phyloP scores from a whole-genome alignment of 2,113 vertebrate species.

The Argyrosomus japonicus region DNA sequence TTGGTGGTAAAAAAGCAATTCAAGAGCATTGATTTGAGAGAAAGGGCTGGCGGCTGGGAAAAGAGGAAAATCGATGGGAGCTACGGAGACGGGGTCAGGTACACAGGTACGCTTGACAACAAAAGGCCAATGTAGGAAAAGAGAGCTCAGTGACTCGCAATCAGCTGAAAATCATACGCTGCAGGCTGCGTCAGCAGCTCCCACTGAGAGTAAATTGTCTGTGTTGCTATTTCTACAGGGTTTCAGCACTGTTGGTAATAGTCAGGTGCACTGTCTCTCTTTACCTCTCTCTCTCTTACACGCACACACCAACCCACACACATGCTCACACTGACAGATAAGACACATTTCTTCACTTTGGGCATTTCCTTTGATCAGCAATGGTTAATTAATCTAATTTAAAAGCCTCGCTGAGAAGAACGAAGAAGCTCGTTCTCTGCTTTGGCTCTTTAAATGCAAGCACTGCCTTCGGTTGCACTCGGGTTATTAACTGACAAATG shows the following conservation, averaged over 20 bases:
- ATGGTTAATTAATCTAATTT: constrained; percentile 44
- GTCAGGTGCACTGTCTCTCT: constrained; percentile 24
- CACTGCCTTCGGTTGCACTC: constrained; percentile 10
- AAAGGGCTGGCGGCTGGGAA: constrained; percentile 42
- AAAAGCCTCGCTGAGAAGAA: constrained; percentile 32
- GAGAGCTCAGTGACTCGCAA: constrained; percentile 49
- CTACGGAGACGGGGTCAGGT: constrained; percentile 37
- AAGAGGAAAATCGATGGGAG: constrained; percentile 56
- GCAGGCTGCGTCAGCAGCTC: constrained; percentile 44
- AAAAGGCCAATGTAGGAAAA: constrained; percentile 53
- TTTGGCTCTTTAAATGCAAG: constrained; percentile 32
- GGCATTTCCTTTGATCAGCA: constrained; percentile 48
- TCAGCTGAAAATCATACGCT: constrained; percentile 48
- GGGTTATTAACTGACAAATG: constrained; percentile 47
- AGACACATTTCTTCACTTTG: constrained; percentile 32
- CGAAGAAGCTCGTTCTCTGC: not conserved
- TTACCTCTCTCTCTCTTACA: not conserved
- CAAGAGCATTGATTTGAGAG: constrained; percentile 59
- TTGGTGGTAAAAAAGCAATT: constrained; percentile 63
- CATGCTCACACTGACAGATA: constrained; percentile 23
- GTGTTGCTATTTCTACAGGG: constrained; percentile 54
- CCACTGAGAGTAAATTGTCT: constrained; percentile 51
- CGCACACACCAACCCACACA: constrained; percentile 3
- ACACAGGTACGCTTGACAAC: constrained; percentile 48
- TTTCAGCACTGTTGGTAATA: constrained; percentile 35